Base-by-base conservation (phyloP, 2,797 vertebrate genomes). In the Pterois miles region DNA sequence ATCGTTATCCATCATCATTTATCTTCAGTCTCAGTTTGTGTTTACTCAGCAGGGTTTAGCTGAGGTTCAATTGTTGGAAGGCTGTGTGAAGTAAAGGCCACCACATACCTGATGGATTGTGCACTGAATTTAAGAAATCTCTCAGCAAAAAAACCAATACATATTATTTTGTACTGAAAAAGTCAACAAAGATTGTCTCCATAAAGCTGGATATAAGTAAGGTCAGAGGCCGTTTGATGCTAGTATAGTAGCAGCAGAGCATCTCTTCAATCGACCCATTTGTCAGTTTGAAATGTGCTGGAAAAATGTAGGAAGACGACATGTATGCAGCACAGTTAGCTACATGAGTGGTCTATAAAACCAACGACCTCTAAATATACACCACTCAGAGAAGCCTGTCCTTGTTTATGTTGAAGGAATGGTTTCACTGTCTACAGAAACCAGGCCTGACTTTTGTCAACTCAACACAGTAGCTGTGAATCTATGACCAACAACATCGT, bases 281-380 rank as follows among this genome's bases (percentile, higher is more conserved):
- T 82, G 50, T 70, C 40, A 60, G 38, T 62, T 29, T 75, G 29
- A 82, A 79, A 77, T 54, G 5, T 79, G 71, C 59, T 46, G 13
- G 23, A 53, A 36, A 69, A 52, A 36, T 11, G 31, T 73, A 62
- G n/a, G 52, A 52, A 20, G 54, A 27, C 33, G 65, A 57, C 65
- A 16, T 43, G 53, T 43, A 16, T 54, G 29, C 38, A 64, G 62
- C 67, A 29, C 40, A 43, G 16, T 60, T 46, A 48, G 40, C 20
- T 20, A 7, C 38, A 43, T 0, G 2, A 76, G 27, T 22, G 62
- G 18, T 38, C 54, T 58, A 18, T 29, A 65, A 84, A 81, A 43
- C 16, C 71, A 22, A 22, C 18, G 3, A 43, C 27, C 74, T 64
- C 50, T 65, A 58, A 52, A 74, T 70, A 74, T 12, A 53, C 43